A percentile compares a stretch with the other conserved stretches of the same genome.
These are phyloP conservation scores for Synergus laeviventris DNA, from an alignment of 2,888 invertebrate genomes.

Conservation along the genomic window DNA sequence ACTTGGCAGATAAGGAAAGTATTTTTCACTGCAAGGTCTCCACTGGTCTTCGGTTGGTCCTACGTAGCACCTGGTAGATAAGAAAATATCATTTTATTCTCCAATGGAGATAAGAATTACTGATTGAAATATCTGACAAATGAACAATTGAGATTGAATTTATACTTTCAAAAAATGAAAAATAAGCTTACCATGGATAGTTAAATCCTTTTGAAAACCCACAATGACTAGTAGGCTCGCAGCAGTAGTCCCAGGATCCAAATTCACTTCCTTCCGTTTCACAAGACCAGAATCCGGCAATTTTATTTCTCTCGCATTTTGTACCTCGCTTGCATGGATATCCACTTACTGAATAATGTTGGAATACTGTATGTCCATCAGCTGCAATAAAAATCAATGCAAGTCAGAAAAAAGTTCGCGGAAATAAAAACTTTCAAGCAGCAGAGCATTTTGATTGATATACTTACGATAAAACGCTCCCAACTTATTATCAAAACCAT, in stretches of 20 bases:
- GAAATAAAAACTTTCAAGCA: neutral
- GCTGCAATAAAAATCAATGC: conserved; percentile 63
- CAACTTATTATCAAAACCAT: conserved; percentile 7
- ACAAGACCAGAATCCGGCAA: conserved; percentile 90
- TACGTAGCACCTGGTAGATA: conserved; percentile 85
- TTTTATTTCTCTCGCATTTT: conserved; percentile 83
- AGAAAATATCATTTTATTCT: neutral
- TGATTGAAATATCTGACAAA: neutral
- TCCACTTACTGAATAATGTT: conserved; percentile 88
- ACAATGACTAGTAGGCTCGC: conserved; percentile 88
- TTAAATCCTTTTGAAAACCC: conserved; percentile 89
- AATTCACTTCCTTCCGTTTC: conserved; percentile 85
- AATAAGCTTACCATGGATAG: conserved; percentile 84
- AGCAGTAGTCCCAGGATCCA: conserved; percentile 91
- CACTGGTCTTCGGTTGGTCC: conserved; percentile 88
- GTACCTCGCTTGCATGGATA: conserved; percentile 86
- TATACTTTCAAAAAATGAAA: neutral
- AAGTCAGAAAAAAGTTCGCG: neutral
- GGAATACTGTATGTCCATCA: conserved; percentile 80
- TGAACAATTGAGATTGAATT: neutral
- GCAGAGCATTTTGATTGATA: neutral
- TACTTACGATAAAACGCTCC: conserved; percentile 20
- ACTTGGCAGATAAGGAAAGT: conserved; percentile 81
- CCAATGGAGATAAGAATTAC: neutral
- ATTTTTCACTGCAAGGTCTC: conserved; percentile 91